Evolutionary conservation across 2,797 vertebrate genomes (phyloP), one percentile per base, ranked within the genome.

Genomic region (Tarsius wallacei): DNA sequence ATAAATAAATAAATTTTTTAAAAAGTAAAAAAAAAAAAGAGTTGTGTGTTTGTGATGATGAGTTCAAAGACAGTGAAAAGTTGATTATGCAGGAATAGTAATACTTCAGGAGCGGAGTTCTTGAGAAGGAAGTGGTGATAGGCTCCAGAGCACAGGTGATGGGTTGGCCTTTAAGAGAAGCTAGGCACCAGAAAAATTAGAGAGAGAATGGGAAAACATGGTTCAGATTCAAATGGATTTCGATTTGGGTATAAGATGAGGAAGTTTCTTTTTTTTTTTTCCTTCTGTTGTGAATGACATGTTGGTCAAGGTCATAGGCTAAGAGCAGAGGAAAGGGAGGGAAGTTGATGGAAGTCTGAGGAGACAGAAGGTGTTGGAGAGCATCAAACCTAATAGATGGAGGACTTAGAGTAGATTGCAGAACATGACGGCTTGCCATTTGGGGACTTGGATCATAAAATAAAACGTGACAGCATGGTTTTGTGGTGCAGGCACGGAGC

Each of bases 201-300:
- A 80, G 53, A 87, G 4, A 36, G 78, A 63, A 63, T 68, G 17
- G 73, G 24, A 80, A 5, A 85, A 33, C 6, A 53, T 61, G 16
- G 5, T 84, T 95, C 33, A 47, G 24, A 82, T 85, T 84, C 22
- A 90, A 93, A 80, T 33, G 42, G 3, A 26, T 78, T 94, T 90
- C 68, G 16, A 92, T 78, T 77, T 76, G 28, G 24, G 8, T 59
- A 59, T 53, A 80, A 93, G 88, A 71, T 89, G 7, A 68, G 13
- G 26, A 61, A 26, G 0, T 31, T 85, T n/a, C 11, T n/a, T n/a
- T 77, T 15, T 71, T 91, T 87, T 3, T 82, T 92, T 53, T 93
- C 9, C 33, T 83, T 17, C 7, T 68, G 14, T 19, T 92, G 7
- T 64, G 63, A 63, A 22, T 57, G 64, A 66, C 51, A 33, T 26